phyloP scores from a whole-genome alignment of 2,113 vertebrate genomes.

The Paralichthys olivaceus region DNA sequence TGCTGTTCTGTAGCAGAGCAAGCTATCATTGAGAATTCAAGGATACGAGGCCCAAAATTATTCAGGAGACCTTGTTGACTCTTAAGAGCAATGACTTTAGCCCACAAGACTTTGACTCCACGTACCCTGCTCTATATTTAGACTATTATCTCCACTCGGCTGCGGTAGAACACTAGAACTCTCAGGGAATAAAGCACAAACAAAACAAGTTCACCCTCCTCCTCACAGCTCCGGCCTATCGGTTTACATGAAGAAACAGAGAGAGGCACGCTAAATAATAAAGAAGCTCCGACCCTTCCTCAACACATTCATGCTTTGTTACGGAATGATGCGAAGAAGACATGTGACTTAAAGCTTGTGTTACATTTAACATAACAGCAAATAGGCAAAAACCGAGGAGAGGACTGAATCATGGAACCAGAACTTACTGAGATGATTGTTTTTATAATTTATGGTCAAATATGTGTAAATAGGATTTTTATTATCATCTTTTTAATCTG shows the following conservation, averaged over 20 bases:
- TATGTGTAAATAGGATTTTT: neutral
- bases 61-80: conserved; percentile 27
- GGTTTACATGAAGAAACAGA: conserved; percentile 62
- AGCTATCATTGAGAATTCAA: neutral
- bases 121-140: conserved; percentile 69
- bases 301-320: conserved; percentile 18
- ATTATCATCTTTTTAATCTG: neutral
- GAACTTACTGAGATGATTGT: neutral
- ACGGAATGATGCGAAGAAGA: neutral
- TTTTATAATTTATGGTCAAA: neutral
- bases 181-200: conserved; percentile 54
- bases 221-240: conserved; percentile 45
- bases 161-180: conserved; percentile 65
- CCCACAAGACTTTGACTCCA: conserved; percentile 36
- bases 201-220: conserved; percentile 62
- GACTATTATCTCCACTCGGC: conserved; percentile 62
- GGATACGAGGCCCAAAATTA: conserved; percentile 12
- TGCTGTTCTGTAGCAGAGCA: neutral
- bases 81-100: conserved; percentile 37
- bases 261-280: conserved; percentile 68
- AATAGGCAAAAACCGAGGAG: neutral
- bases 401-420: neutral
- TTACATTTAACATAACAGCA: neutral
- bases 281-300: conserved; percentile 48
- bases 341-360: conserved; percentile 1